Base-by-base conservation (phyloP, 2,888 invertebrate genomes). In the Uropetala carovei region DNA sequence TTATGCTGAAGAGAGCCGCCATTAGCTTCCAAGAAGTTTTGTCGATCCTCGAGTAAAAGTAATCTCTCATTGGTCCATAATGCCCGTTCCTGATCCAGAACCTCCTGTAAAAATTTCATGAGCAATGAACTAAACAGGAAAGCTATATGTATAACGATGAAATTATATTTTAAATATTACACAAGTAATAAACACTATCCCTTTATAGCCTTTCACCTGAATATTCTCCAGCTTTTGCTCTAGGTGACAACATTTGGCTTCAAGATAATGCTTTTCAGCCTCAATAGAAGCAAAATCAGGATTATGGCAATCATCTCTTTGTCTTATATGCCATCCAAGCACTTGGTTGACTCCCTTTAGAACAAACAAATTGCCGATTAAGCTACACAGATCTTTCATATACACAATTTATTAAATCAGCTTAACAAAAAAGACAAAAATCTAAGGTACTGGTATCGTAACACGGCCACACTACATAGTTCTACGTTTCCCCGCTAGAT, bases 251-350 rank as follows among this genome's bases (percentile, higher is more conserved):
- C 96, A 95, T 93, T 95, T 95, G 83, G 95, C 95, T 93, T 96
- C 96, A 59, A 96, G 93, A 18, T 94, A 94, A 84, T 95, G 95
- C 4, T 96, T 95, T 93, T 96, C 96, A n/a, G 95, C 95, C 7
- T 94, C 94, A 82, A 95, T 93, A 93, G 94, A 94, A 81, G 94
- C 93, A 16, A 95, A 94, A 5, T 8, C 43, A 43, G 43, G 95
- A 94, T 83, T 94, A 95, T 64, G 96, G 95, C 95, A 96, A 95
- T 93, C 95, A 95, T 58, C 95, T 95, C 93, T 96, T 94, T 96
- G 96, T 93, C 95, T 95, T 0, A 95, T 95, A 93, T 96, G 95
- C 93, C 95, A 95, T 92, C 94, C 95, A 82, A 96, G 94, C 89
- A 96, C 94, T 59, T 94, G 94, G 93, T 96, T 96, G 93, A 96